phyloP scores from a whole-genome alignment of 2,797 vertebrate species.

The Pitangus sulphuratus region DNA sequence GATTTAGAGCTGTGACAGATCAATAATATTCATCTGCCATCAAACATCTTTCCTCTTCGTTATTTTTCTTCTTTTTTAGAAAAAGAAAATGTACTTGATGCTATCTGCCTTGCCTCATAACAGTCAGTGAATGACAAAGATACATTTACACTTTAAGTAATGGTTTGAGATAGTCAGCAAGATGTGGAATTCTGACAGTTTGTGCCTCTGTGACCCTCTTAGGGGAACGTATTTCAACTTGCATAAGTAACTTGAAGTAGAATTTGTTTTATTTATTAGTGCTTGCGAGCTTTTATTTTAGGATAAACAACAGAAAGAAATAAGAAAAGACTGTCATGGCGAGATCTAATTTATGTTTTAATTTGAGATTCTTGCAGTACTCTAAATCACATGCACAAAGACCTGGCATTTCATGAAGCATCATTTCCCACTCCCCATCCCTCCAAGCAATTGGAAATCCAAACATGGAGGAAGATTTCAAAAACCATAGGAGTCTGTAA shows the following conservation, averaged over 20 bases:
- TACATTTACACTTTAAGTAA: neutral
- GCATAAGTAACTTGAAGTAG: neutral
- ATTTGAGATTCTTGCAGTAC: neutral
- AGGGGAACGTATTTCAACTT: conserved; percentile 14
- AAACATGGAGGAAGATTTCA: neutral
- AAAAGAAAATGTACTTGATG: neutral
- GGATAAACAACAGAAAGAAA: neutral
- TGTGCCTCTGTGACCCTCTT: conserved; percentile 4
- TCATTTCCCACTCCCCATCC: accelerated
- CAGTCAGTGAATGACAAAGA: neutral
- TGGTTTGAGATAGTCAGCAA: neutral
- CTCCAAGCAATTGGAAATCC: neutral
- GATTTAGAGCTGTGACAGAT: neutral
- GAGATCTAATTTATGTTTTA: neutral
- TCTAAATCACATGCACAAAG: neutral
- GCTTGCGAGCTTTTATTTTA: neutral
- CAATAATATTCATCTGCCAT: neutral
- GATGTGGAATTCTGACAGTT: neutral
- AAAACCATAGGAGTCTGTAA: neutral
- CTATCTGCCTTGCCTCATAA: neutral
- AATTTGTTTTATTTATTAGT: conserved; percentile 8
- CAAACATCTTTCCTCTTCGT: neutral
- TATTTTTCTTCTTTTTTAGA: neutral
- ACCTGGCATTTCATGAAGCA: neutral
- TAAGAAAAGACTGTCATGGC: neutral